phyloP scores from a whole-genome alignment of 2,113 vertebrate species.

The Ptyas mucosa region DNA sequence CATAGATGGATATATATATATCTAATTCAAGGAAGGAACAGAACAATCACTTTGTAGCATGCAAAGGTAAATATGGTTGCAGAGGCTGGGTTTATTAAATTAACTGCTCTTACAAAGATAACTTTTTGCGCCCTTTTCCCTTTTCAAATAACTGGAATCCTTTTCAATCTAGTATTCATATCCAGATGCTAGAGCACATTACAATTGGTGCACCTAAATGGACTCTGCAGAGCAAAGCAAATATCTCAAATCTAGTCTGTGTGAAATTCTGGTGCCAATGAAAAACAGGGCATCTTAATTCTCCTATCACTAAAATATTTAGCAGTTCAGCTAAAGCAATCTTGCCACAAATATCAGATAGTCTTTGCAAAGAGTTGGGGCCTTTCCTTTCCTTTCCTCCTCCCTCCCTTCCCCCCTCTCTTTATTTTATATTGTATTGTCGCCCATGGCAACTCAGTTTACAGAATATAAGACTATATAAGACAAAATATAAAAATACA shows the following conservation, averaged over 20 bases:
- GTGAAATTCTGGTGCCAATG: not conserved
- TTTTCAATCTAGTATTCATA: not conserved
- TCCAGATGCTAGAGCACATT: not conserved
- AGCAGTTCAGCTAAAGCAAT: not conserved
- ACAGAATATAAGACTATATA: too few species aligned
- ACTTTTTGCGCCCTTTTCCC: not conserved
- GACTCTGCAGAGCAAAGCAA: not conserved
- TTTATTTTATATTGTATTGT: too few species aligned
- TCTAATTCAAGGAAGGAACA: not conserved
- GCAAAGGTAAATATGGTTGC: not conserved
- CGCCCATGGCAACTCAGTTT: too few species aligned
- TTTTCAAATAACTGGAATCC: not conserved
- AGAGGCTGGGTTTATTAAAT: not conserved
- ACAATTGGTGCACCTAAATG: not conserved
- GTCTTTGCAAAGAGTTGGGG: not conserved
- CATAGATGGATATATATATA: too few species aligned
- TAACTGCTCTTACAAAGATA: not conserved
- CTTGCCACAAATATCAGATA: not conserved
- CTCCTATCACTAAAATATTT: not conserved
- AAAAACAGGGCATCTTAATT: not conserved
- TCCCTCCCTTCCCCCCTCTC: too few species aligned
- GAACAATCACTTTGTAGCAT: not conserved
- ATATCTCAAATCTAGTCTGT: not conserved
- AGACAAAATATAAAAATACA: too few species aligned
- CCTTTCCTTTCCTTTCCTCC: too few species aligned